Conservation (phyloP, 2,113 vertebrate genomes). For the Eptatretus burgeri region DNA sequence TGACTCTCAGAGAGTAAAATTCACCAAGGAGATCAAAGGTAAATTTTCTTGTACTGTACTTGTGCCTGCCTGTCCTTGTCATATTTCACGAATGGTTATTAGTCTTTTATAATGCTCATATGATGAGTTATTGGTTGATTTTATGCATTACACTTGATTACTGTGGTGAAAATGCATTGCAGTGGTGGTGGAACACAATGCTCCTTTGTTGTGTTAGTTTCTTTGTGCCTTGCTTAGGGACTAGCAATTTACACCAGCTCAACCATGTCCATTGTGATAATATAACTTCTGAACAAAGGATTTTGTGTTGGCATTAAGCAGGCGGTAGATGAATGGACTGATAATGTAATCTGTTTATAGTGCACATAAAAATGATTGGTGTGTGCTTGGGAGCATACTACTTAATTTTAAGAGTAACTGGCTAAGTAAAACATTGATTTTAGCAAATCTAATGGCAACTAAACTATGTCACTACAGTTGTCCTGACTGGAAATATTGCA, state of each 20-base stretch:
- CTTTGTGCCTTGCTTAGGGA: too few relatives aligned
- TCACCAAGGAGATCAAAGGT: slow-evolving; percentile 99
- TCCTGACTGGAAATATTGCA: slow-evolving; percentile 13
- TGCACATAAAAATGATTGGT: too few relatives aligned
- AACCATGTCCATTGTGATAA: too few relatives aligned
- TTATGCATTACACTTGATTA: background rate
- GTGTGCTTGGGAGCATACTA: too few relatives aligned
- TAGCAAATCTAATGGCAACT: slow-evolving; percentile 15
- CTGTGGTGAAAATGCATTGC: background rate
- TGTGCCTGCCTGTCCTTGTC: too few relatives aligned
- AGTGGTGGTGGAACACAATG: background rate
- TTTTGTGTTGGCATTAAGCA: too few relatives aligned
- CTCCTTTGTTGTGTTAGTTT: too few relatives aligned
- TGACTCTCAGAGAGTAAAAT: slow-evolving; percentile 96
- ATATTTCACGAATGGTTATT: slow-evolving; percentile 10
- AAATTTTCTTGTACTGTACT: slow-evolving; percentile 6
- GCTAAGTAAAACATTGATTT: background rate
- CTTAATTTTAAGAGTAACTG: too few relatives aligned
- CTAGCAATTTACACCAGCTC: too few relatives aligned
- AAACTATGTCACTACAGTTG: slow-evolving; percentile 10
- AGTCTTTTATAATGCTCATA: background rate
- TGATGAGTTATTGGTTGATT: background rate
- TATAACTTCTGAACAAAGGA: too few relatives aligned
- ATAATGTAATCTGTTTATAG: too few relatives aligned
- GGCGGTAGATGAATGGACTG: too few relatives aligned